Percentiles rank a stretch among this genome's conserved stretches.
phyloP scores from a whole-genome alignment of 2,797 vertebrate genomes.

The Linurgus olivaceus region DNA sequence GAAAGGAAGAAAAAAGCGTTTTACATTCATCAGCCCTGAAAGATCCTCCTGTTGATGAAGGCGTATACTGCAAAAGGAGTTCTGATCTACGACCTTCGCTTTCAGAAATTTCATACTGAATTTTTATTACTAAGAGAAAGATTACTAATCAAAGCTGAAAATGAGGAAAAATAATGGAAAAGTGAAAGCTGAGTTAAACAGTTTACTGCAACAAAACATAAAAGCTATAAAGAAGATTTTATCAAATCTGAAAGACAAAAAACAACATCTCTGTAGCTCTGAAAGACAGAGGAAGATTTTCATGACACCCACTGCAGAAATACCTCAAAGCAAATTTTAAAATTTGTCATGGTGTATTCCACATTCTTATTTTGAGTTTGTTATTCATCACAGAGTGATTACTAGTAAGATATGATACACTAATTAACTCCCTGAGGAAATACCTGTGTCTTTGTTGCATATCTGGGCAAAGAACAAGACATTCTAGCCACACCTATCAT shows the following conservation, averaged over 20 bases:
- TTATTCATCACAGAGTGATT: slow-evolving; percentile 47
- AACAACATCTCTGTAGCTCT: background rate
- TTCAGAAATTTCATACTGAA: background rate
- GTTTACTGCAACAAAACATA: background rate
- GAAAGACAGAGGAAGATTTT: slow-evolving; percentile 33
- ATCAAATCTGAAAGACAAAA: background rate
- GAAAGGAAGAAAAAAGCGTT: background rate
- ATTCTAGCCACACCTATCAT: slow-evolving; percentile 49
- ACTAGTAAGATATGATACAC: slow-evolving; percentile 47
- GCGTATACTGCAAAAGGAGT: background rate
- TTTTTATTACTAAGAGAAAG: background rate
- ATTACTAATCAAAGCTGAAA: slow-evolving; percentile 2
- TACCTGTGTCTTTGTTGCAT: slow-evolving; percentile 15
- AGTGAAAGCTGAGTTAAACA: background rate
- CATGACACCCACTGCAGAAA: slow-evolving; percentile 39
- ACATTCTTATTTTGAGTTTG: slow-evolving; percentile 50
- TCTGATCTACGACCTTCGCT: background rate
- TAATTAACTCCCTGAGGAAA: slow-evolving; percentile 59
- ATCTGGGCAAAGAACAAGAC: slow-evolving; percentile 57
- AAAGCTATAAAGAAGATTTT: slow-evolving; percentile 2
- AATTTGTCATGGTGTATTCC: slow-evolving; percentile 41
- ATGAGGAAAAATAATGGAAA: slow-evolving; percentile 1
- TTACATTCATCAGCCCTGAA: background rate
- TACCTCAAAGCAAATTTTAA: slow-evolving; percentile 39
- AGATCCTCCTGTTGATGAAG: background rate